phyloP scores from a whole-genome alignment of 2,888 invertebrate species.

The Tanaodytes sp. region DNA sequence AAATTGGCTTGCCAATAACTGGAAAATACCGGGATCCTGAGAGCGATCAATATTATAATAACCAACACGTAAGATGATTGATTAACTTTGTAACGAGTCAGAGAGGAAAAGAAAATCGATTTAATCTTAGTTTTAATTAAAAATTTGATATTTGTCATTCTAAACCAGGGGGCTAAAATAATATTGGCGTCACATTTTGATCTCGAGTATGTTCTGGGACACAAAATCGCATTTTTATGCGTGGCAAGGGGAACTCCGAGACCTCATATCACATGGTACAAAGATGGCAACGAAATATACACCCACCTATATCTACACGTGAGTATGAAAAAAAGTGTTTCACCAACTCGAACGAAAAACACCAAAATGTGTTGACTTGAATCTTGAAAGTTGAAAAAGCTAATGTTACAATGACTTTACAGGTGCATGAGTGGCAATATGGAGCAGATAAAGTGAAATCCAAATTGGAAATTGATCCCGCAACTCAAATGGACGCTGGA shows the following conservation, averaged over 20 bases:
- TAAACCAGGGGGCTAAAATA: slow-evolving; percentile 93
- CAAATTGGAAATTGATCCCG: slow-evolving; percentile 94
- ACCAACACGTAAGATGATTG: slow-evolving; percentile 81
- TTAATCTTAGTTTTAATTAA: too few species aligned
- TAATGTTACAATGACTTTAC: too few species aligned
- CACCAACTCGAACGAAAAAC: too few species aligned
- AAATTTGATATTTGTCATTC: too few species aligned
- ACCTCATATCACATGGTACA: slow-evolving; percentile 96
- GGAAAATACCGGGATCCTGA: slow-evolving; percentile 92
- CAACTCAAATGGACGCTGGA: slow-evolving; percentile 97
- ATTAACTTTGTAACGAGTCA: background rate
- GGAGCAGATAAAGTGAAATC: slow-evolving; percentile 89
- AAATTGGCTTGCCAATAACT: slow-evolving; percentile 89
- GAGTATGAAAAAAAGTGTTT: slow-evolving; percentile 44
- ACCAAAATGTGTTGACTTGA: too few species aligned
- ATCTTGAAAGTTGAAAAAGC: too few species aligned
- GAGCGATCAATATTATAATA: slow-evolving; percentile 92
- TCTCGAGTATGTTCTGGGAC: slow-evolving; percentile 92
- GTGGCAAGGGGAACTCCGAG: slow-evolving; percentile 91
- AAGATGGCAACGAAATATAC: slow-evolving; percentile 94
- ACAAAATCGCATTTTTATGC: slow-evolving; percentile 94
- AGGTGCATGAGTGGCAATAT: slow-evolving; percentile 93
- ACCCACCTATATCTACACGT: slow-evolving; percentile 91
- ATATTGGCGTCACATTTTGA: slow-evolving; percentile 92
- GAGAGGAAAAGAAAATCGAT: too few species aligned